Evolutionary conservation across 2,113 vertebrate genomes (phyloP), one percentile per base, ranked within the genome.

Genomic region (Ctenodactylus gundi): DNA sequence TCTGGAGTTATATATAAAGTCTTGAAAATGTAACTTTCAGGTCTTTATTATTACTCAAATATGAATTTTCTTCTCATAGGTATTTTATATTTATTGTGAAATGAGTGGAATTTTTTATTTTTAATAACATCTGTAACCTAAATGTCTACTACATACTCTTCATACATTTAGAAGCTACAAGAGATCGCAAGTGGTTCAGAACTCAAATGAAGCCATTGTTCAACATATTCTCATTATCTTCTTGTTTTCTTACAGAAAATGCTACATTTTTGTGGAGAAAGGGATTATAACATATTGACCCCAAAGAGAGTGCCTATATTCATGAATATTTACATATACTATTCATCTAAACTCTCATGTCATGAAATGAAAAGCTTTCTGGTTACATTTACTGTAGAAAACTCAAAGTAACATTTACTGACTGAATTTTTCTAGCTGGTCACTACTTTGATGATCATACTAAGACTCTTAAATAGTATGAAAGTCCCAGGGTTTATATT

Each of bases 31-130:
- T 44, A 64, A 86, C 51, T 77, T 90, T 90, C 27, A 67, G 36
- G 58, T 8, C 1, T 82, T n/a, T 29, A 89, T 10, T 64, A 2
- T 81, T 68, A 80, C 65, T 96, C 58, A 85, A 31, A 88, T 85
- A 39, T 60, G 31, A 72, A 85, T 9, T 70, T 49, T n/a, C 2
- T 53, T 80, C 46, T 90, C 55, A 39, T 6, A 29, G 51, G 4
- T 21, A 83, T 70, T 86, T 73, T 62, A 86, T 65, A 51, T 55
- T 80, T 55, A 68, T 57, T 96, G 6, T 53, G 34, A 89, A 88
- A 94, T 62, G 87, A 60, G 51, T 53, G 51, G 51, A 81, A 49
- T 68, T 76, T 86, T 88, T 65, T 90, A 80, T 78, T 93, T 68
- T 88, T 53, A 85, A 90, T 83, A 64, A 77, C 23, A 67, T 44